These are phyloP conservation scores for Rhea pennata DNA, from an alignment of 2,113 vertebrate genomes.

Conservation along the genomic window DNA sequence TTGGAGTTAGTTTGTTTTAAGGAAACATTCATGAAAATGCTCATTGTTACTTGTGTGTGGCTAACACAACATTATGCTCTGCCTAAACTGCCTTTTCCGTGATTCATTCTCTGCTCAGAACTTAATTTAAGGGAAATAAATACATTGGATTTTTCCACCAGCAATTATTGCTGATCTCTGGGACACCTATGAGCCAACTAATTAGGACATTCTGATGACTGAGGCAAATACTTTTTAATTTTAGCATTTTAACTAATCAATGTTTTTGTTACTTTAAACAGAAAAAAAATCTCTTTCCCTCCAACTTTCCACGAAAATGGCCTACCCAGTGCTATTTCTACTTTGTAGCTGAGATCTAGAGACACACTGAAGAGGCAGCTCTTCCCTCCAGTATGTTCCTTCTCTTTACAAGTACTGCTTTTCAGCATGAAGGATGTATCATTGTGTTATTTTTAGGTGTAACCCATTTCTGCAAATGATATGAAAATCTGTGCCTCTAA, in stretches of 20 bases:
- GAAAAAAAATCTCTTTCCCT: not conserved
- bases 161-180: not conserved
- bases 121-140: not conserved
- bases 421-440: not conserved
- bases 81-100: not conserved
- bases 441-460: not conserved
- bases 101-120: not conserved
- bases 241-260: not conserved
- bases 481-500: not conserved
- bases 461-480: not conserved
- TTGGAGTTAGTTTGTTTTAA: not conserved
- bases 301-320: not conserved
- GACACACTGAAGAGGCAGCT: not conserved
- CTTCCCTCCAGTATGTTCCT: not conserved
- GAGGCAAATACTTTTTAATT: not conserved
- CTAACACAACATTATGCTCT: not conserved
- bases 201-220: not conserved
- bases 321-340: not conserved
- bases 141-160: not conserved
- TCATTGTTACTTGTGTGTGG: not conserved
- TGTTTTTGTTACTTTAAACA: not conserved
- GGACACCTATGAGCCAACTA: not conserved
- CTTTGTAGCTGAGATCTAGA: not conserved
- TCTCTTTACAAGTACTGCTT: not conserved
- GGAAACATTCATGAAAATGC: not conserved